Percentiles rank a stretch among this genome's conserved stretches.
phyloP scores from a whole-genome alignment of 2,113 vertebrate species.

The Neogobius melanostomus region DNA sequence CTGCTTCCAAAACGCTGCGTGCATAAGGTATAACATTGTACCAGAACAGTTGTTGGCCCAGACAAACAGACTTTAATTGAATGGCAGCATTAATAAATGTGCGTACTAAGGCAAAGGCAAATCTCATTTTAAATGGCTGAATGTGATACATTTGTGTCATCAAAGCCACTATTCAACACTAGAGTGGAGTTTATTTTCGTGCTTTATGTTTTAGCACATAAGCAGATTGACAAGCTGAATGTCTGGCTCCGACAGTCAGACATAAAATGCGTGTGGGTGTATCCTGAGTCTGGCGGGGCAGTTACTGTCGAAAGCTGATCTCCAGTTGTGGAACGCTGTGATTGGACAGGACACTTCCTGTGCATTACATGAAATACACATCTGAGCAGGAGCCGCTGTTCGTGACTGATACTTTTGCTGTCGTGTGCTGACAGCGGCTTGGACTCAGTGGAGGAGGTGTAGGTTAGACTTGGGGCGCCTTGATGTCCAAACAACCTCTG shows the following conservation, averaged over 20 bases:
- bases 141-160: background rate
- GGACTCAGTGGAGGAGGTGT: constrained; percentile 40
- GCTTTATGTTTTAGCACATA: background rate
- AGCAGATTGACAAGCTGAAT: background rate
- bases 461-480: constrained; percentile 38
- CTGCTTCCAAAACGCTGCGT: background rate
- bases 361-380: constrained; percentile 31
- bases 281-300: background rate
- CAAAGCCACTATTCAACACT: background rate
- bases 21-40: no score
- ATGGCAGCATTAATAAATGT: no score
- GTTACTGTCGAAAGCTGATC: background rate
- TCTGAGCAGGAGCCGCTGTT: constrained; percentile 15
- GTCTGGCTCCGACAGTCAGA: background rate
- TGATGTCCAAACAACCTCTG: constrained; percentile 50
- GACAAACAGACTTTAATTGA: no score
- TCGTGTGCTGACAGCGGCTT: constrained; percentile 42
- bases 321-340: background rate
- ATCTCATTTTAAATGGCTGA: no score
- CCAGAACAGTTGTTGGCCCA: background rate
- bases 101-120: no score
- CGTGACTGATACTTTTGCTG: constrained; percentile 51
- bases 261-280: background rate
- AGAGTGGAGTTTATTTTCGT: background rate
- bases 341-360: constrained; percentile 1